Evolutionary conservation across 2,888 invertebrate species (phyloP).

Genomic region (Tipula confusa): DNA sequence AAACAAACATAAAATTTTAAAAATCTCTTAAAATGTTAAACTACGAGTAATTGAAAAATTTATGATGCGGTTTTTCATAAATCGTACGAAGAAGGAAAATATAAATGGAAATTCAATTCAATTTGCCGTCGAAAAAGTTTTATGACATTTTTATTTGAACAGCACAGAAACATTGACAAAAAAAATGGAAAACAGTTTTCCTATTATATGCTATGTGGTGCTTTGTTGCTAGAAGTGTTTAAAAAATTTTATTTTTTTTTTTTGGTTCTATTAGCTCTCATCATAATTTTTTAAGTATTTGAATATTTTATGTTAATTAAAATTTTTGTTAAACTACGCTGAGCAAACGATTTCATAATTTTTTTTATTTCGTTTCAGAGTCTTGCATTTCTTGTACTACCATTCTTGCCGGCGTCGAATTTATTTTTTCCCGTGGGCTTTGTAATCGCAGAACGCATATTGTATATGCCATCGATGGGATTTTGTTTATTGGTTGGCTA

Average conservation of each 20-base stretch:
- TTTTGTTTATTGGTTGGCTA: slow-evolving; percentile 89
- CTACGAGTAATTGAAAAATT: neutral
- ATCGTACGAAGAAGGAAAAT: neutral
- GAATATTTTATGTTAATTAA: neutral
- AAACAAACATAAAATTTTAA: neutral
- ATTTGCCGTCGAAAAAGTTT: neutral
- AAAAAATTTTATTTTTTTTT: neutral
- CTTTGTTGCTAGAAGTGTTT: neutral
- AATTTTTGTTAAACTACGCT: neutral
- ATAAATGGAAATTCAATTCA: neutral
- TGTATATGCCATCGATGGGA: slow-evolving; percentile 97
- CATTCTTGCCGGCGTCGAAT: slow-evolving; percentile 94
- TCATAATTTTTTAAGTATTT: neutral
- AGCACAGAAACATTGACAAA: neutral
- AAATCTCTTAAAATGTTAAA: neutral
- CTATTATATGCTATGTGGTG: neutral
- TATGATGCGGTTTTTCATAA: neutral
- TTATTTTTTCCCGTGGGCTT: slow-evolving; percentile 94
- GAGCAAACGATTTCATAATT: neutral
- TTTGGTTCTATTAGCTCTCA: neutral
- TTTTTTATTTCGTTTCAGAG: slow-evolving; percentile 57
- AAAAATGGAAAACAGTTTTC: neutral
- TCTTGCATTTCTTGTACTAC: slow-evolving; percentile 78
- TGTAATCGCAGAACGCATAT: slow-evolving; percentile 90
- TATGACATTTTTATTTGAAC: neutral